phyloP scores from a whole-genome alignment of 2,113 vertebrate species.

The Brachypodius melanocephalos region DNA sequence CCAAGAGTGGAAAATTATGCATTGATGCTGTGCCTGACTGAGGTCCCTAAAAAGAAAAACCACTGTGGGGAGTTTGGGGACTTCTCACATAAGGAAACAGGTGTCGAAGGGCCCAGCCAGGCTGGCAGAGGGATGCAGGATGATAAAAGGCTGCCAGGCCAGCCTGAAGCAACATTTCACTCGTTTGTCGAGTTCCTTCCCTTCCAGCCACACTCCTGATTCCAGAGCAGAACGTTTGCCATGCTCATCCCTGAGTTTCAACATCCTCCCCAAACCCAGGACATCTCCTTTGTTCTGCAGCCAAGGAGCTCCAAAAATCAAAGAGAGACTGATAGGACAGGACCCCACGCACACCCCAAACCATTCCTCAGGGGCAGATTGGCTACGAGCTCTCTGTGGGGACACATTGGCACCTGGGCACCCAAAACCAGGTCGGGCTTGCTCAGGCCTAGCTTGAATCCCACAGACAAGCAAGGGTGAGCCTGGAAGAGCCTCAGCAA shows the following conservation, averaged over 20 bases:
- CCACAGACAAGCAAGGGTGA: neutral
- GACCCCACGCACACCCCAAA: neutral
- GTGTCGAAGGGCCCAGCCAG: neutral
- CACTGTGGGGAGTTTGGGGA: neutral
- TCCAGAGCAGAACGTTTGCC: neutral
- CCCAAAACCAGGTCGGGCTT: neutral
- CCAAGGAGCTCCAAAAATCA: constrained; percentile 18
- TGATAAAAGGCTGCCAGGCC: constrained; percentile 38
- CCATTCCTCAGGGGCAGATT: neutral
- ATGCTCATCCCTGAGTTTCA: neutral
- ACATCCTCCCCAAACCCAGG: neutral
- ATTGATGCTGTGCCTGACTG: neutral
- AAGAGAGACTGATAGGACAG: neutral
- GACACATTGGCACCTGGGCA: neutral
- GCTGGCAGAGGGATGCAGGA: neutral
- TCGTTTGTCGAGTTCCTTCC: neutral
- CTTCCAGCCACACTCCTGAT: neutral
- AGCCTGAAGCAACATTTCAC: neutral
- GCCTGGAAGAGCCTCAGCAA: neutral
- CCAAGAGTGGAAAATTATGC: neutral
- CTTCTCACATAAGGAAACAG: constrained; percentile 52
- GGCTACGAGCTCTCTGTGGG: neutral
- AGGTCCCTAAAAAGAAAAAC: neutral
- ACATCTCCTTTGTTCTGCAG: neutral
- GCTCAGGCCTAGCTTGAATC: neutral